Evolutionary conservation across 1,140 invertebrate species (phyloP), one percentile per base, ranked within the genome.

Genomic region (Lucilia cuprina): DNA sequence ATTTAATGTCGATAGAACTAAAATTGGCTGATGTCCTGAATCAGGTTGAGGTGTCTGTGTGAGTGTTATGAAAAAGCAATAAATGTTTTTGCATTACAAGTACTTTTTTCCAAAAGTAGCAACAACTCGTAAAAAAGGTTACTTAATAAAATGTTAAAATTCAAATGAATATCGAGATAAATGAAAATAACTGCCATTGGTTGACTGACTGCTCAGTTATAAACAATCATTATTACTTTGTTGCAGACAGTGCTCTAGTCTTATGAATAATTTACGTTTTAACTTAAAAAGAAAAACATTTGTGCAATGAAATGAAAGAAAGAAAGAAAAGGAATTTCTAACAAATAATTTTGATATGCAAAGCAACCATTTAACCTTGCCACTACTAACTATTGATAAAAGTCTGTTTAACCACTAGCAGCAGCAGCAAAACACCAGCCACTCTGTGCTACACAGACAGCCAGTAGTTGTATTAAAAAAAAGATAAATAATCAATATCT

Each of bases 401-500:
- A n/a, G 34, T 17, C 13, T 35, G 12, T 30, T 12, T 41, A 75
- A 75, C 74, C 8, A 41, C 35, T 41, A 75, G 14, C 74, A 34
- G 50, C 50, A 55, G 4, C 17, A 55, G 50, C 19, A 65, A 7
- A 77, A 35, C 35, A n/a, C 74, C 14, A 77, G 17, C 30, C 8
- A 21, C 77, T 49, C 17, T 5, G 35, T 13, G 14, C 34, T 17
- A 75, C 30, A 74, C 7, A 75, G 74, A n/a, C 12, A 34, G 9
- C 77, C 35, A 77, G 17, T n/a, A 49, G 41, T 25, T 35, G 5
- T 49, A 49, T 49, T 41, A 21, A 41, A 5, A 78, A 78, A 41
- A 49, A 41, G 41, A 80, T 80, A 80, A 80, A 80, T 80, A 80
- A 80, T 80, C 77, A 49, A 80, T 80, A 80, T 49, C 77, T 80